These are phyloP conservation scores for Stenoptilia bipunctidactyla DNA, from an alignment of 2,888 invertebrate species.

Conservation along the genomic window DNA sequence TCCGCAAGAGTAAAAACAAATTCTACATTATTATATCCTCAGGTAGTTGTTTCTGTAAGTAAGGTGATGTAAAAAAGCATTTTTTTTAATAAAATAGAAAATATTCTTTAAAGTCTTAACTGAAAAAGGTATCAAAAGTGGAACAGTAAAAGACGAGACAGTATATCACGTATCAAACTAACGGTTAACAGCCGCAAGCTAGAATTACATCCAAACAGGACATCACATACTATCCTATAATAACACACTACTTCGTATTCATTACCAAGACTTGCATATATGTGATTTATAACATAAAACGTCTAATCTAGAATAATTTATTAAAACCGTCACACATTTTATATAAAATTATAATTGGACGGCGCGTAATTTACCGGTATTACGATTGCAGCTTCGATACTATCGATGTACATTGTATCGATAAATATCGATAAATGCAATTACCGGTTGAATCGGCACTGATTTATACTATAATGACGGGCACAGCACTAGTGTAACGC, in stretches of 20 bases:
- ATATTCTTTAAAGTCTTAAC: too few species aligned
- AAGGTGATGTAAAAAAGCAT: too few species aligned
- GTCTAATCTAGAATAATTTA: constrained; percentile 25
- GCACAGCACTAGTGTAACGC: constrained; percentile 24
- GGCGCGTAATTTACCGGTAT: constrained; percentile 20
- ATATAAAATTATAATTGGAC: constrained; percentile 29
- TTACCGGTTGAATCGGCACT: constrained; percentile 24
- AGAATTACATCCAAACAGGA: too few species aligned
- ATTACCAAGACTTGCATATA: constrained; percentile 13
- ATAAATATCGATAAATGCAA: constrained; percentile 18
- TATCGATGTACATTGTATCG: constrained; percentile 27
- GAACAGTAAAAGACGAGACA: too few species aligned
- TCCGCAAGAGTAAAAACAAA: too few species aligned
- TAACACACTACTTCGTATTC: constrained; percentile 12
- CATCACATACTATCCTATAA: not conserved
- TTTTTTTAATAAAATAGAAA: too few species aligned
- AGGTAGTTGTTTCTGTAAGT: too few species aligned
- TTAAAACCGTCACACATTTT: constrained; percentile 28
- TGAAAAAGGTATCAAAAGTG: too few species aligned
- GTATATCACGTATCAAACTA: not conserved
- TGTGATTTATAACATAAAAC: constrained; percentile 20
- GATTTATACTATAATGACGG: constrained; percentile 27
- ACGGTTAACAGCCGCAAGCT: not conserved
- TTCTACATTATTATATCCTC: too few species aligned
- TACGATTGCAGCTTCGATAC: constrained; percentile 18